Conservation (phyloP, 2,113 vertebrate species). For the Mus pahari region DNA sequence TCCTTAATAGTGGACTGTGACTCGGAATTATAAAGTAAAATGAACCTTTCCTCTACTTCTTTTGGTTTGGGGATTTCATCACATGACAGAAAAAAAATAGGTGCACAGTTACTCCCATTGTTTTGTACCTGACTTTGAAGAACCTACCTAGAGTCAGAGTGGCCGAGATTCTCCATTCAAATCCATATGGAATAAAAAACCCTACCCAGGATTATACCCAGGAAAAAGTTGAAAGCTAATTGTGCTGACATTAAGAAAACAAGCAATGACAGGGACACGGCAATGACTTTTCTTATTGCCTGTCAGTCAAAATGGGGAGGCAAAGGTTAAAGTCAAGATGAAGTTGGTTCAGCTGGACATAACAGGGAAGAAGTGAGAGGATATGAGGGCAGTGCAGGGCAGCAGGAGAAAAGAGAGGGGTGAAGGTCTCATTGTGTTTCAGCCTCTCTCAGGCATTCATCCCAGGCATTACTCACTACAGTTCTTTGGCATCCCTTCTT, state of each 20-base stretch:
- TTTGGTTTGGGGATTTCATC: neutral
- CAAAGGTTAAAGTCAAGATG: neutral
- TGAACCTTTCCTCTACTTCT: neutral
- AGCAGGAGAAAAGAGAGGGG: too few relatives aligned
- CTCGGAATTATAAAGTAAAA: neutral
- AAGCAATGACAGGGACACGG: neutral
- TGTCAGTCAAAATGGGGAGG: neutral
- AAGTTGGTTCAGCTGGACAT: neutral
- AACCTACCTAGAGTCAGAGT: too few relatives aligned
- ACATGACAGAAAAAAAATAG: fast-evolving
- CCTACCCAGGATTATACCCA: neutral
- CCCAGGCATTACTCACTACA: too few relatives aligned
- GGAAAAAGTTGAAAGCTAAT: neutral
- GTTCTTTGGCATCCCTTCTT: neutral
- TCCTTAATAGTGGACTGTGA: neutral
- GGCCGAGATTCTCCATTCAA: neutral
- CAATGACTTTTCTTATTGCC: too few relatives aligned
- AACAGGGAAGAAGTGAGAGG: neutral
- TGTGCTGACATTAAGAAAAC: neutral
- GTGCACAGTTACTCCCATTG: too few relatives aligned
- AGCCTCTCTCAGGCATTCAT: neutral
- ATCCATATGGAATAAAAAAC: neutral
- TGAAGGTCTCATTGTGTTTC: neutral
- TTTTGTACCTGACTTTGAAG: neutral
- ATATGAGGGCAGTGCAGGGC: too few relatives aligned